These are phyloP conservation scores for Characodon lateralis DNA, from an alignment of 2,797 vertebrate species.

Conservation along the genomic window DNA sequence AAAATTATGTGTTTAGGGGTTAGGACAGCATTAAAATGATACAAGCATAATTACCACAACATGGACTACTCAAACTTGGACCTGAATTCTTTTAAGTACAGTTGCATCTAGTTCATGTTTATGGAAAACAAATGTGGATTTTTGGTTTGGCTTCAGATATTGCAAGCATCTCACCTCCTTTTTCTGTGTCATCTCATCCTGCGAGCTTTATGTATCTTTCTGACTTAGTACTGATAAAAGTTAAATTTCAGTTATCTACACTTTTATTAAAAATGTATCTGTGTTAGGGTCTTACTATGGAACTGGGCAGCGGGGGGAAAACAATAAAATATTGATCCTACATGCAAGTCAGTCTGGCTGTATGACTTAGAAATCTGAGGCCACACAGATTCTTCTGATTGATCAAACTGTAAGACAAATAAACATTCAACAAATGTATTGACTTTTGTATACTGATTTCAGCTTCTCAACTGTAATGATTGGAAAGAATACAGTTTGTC, in stretches of 20 bases:
- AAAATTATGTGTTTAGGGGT: too few species aligned
- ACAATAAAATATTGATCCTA: slow-evolving; percentile 5
- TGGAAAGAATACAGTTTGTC: not conserved
- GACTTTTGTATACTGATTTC: not conserved
- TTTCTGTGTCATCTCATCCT: not conserved
- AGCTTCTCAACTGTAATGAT: not conserved
- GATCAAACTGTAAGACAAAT: not conserved
- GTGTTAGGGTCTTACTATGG: not conserved
- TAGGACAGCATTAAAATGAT: not conserved
- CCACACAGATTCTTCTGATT: not conserved
- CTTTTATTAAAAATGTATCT: not conserved
- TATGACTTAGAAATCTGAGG: not conserved
- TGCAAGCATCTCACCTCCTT: not conserved
- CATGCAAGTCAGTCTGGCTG: not conserved
- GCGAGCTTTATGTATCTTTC: not conserved
- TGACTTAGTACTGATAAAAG: not conserved
- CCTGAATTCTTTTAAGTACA: not conserved
- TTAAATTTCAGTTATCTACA: not conserved
- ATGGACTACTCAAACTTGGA: not conserved
- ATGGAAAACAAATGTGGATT: not conserved
- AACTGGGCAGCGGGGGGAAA: not conserved
- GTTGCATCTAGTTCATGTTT: not conserved
- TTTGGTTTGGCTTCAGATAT: not conserved
- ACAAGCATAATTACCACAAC: not conserved
- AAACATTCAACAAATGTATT: not conserved